Percentiles rank a stretch among this genome's conserved stretches.
Conservation (phyloP, 2,113 vertebrate species). For the Rhegmatorhina hoffmannsi region DNA sequence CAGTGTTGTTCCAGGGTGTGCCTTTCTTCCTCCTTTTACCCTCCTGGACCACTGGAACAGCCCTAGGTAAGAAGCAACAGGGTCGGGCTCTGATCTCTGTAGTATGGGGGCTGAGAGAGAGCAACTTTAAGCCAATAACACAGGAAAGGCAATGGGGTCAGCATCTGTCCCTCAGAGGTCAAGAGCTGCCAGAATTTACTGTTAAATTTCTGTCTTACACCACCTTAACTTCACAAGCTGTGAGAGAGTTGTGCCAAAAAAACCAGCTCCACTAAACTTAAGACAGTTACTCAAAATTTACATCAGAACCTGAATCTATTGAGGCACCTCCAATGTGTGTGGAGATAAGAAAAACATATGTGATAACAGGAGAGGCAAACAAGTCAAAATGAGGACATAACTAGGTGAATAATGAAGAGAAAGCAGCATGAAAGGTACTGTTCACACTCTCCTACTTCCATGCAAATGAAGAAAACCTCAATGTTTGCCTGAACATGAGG, state of each 20-base stretch:
- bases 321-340: neutral
- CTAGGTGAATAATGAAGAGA: neutral
- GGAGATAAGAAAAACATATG: neutral
- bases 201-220: neutral
- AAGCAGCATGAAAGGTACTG: neutral
- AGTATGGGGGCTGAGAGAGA: neutral
- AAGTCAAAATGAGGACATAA: neutral
- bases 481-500: neutral
- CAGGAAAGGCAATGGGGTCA: neutral
- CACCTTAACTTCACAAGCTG: neutral
- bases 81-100: neutral
- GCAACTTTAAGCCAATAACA: neutral
- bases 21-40: neutral
- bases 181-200: neutral
- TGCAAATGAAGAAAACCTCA: neutral
- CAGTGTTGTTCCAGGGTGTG: neutral
- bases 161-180: neutral
- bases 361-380: neutral
- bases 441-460: neutral
- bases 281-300: neutral
- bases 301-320: neutral
- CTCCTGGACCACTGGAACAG: neutral
- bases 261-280: neutral
- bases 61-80: neutral
- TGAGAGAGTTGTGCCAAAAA: neutral